Base-by-base conservation (phyloP, 2,113 vertebrate genomes). In the Muntiacus reevesi region DNA sequence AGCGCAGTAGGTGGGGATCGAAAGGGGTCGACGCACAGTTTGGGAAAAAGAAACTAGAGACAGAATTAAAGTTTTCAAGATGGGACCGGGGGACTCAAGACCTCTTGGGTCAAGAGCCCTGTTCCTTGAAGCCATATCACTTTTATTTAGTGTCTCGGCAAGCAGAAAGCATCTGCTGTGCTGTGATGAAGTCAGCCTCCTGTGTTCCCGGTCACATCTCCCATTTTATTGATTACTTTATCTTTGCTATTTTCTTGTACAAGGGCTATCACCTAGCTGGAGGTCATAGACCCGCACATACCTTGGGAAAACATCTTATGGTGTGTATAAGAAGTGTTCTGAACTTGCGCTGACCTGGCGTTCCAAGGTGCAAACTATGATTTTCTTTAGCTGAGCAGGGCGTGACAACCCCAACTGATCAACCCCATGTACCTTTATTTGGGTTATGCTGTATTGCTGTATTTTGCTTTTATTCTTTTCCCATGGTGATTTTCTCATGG, bases 21-120 rank as follows among this genome's bases (percentile, higher is more conserved):
- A 71, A 36, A 36, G 19, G 2, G 19, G 67, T 71, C 4, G 4
- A 36, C 0, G 0, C 33, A 21, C 33, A 36, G 8, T 2, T 36
- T 36, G 33, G 17, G 8, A 21, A 5, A 36, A 36, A 67, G 64
- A 67, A 67, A 36, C 8, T 36, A 67, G 64, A 21, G n/a, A 67
- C 17, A 36, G 64, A 67, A 67, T 36, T 36, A 36, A 36, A 36
- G 17, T 67, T 67, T 67, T 36, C 33, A 67, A 67, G 64, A 67
- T 21, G 64, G 16, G 16, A 67, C 64, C 16, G 10, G 17, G 64
- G 64, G 64, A 67, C 64, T 67, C 64, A 67, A n/a, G 64, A 36
- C 33, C 33, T 36, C 17, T 67, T 67, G 64, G 33, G 33, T 67
- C 33, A 67, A 67, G 16, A 36, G 64, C n/a, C 64, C 64, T 71